These are phyloP conservation scores for Listronotus bonariensis DNA, from an alignment of 1,140 invertebrate species.

Conservation along the genomic window DNA sequence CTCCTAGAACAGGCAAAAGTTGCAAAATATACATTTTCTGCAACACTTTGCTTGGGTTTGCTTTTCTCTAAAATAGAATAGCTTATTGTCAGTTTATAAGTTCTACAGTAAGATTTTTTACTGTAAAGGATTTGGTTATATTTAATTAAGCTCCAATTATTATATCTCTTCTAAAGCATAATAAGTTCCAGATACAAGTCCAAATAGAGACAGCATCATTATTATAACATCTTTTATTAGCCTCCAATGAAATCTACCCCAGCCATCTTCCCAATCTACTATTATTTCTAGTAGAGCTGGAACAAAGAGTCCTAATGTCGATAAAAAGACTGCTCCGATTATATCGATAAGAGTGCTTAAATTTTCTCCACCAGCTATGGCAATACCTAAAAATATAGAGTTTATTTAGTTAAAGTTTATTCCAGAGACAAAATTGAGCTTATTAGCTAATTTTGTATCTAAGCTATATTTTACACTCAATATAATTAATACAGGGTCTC, in stretches of 20 bases:
- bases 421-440: background rate
- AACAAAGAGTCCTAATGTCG: constrained; percentile 80
- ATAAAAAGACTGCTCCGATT: constrained; percentile 85
- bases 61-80: too few relatives aligned
- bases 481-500: background rate
- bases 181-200: constrained; percentile 63
- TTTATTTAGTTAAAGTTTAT: background rate
- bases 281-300: constrained; percentile 83
- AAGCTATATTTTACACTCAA: background rate
- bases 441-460: background rate
- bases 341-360: constrained; percentile 87
- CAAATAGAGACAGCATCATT: constrained; percentile 63
- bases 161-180: constrained; percentile 16
- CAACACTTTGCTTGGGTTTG: too few relatives aligned
- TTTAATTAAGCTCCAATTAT: too few relatives aligned
- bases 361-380: constrained; percentile 78
- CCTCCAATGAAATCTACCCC: constrained; percentile 64
- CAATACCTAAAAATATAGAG: constrained; percentile 64
- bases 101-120: too few relatives aligned
- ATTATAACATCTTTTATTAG: constrained; percentile 70
- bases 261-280: constrained; percentile 61
- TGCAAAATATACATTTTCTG: too few relatives aligned
- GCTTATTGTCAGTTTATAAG: too few relatives aligned
- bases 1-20: too few relatives aligned
- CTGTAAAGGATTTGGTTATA: too few relatives aligned